These are phyloP conservation scores for Xestia c-nigrum DNA, from an alignment of 2,888 invertebrate species.

Conservation along the genomic window DNA sequence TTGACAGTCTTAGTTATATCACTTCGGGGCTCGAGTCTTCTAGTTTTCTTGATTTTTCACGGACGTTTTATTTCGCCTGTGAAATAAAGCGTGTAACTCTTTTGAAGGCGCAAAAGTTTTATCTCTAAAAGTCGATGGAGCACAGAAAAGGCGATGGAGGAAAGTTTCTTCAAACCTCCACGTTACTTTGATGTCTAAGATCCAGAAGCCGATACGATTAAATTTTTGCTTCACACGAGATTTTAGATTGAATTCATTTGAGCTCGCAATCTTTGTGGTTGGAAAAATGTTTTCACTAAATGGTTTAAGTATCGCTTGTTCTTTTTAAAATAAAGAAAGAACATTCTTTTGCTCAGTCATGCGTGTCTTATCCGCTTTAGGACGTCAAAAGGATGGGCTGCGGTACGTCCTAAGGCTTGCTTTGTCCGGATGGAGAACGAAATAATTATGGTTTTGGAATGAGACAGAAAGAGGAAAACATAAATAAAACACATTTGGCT, in stretches of 20 bases:
- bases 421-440: too few species aligned
- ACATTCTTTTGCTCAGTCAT: not conserved
- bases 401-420: too few species aligned
- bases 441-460: not conserved
- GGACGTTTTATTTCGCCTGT: slow-evolving; percentile 73
- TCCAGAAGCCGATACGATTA: slow-evolving; percentile 59
- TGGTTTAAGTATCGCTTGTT: not conserved
- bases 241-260: slow-evolving; percentile 44
- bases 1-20: slow-evolving; percentile 50
- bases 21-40: slow-evolving; percentile 43
- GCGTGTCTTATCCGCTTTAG: not conserved
- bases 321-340: not conserved
- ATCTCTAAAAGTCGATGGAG: slow-evolving; percentile 71
- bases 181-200: slow-evolving; percentile 63
- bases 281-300: not conserved
- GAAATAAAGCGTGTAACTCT: slow-evolving; percentile 75
- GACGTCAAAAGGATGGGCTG: slow-evolving; percentile 3
- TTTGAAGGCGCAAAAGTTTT: slow-evolving; percentile 75
- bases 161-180: slow-evolving; percentile 61
- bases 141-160: slow-evolving; percentile 66
- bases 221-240: slow-evolving; percentile 52
- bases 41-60: slow-evolving; percentile 70
- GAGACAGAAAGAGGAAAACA: not conserved
- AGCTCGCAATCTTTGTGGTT: not conserved
- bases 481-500: not conserved